Evolutionary conservation across 2,797 vertebrate species (phyloP).

Genomic region (Clarias pachynema): DNA sequence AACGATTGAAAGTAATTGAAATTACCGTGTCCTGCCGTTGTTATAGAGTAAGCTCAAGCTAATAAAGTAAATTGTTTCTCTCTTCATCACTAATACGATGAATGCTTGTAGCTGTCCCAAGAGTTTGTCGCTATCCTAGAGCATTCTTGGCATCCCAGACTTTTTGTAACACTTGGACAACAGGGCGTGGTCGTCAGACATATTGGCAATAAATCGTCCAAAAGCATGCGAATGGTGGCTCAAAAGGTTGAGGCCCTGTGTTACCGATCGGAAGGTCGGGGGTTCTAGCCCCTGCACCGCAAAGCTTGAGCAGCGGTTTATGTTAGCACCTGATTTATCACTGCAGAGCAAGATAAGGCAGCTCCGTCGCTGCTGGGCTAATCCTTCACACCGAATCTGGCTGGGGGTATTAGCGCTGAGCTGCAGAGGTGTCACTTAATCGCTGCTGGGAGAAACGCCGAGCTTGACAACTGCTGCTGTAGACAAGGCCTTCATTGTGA

Average conservation of each 20-base stretch:
- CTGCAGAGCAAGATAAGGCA: constrained; percentile 74
- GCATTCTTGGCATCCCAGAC: neutral
- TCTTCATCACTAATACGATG: neutral
- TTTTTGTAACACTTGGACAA: no score
- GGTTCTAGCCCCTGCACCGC: no score
- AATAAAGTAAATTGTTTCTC: neutral
- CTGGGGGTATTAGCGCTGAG: constrained; percentile 56
- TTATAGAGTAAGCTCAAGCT: neutral
- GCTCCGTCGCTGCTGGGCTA: constrained; percentile 61
- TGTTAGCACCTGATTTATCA: constrained; percentile 73
- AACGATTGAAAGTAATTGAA: neutral
- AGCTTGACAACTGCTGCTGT: constrained; percentile 39
- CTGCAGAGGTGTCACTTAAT: constrained; percentile 53
- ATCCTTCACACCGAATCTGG: constrained; percentile 66
- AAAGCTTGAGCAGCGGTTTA: constrained; percentile 47
- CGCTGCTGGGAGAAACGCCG: constrained; percentile 28
- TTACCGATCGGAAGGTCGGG: no score
- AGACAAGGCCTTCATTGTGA: constrained; percentile 50
- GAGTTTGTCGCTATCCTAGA: neutral
- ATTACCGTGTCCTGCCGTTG: neutral
- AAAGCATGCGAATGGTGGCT: no score
- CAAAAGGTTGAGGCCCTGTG: no score
- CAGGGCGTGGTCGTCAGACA: neutral
- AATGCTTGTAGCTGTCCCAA: neutral
- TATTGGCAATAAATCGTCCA: neutral